Percentiles rank a stretch among this genome's conserved stretches.
phyloP scores from a whole-genome alignment of 2,113 vertebrate species.

The Plestiodon gilberti region DNA sequence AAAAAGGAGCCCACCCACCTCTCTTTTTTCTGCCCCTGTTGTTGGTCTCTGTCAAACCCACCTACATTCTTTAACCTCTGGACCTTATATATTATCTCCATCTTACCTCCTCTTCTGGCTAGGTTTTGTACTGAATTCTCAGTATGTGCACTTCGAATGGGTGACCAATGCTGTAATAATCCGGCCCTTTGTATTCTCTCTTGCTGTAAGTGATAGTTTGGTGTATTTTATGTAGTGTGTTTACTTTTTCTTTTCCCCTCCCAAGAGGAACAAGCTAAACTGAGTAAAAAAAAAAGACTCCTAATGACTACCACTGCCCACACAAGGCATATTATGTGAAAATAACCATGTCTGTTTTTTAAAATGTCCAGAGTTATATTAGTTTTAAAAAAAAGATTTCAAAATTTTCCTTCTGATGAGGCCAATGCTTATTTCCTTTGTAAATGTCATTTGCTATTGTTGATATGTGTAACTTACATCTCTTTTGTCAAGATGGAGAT shows the following conservation, averaged over 20 bases:
- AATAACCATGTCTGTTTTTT: constrained; percentile 4
- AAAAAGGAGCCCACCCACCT: neutral
- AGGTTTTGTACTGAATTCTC: neutral
- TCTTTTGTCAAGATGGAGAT: neutral
- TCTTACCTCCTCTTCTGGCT: neutral
- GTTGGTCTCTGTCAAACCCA: neutral
- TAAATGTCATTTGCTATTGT: neutral
- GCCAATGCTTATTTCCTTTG: neutral
- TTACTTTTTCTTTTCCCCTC: neutral
- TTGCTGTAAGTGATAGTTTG: constrained; percentile 12
- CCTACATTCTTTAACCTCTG: constrained; percentile 8
- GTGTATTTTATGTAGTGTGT: neutral
- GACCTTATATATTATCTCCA: neutral
- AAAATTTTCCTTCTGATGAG: neutral
- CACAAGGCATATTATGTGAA: neutral
- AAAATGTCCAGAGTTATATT: neutral
- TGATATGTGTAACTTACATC: neutral
- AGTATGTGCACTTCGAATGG: neutral
- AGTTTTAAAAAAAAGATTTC: neutral
- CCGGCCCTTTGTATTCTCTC: neutral
- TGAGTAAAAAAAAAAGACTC: neutral
- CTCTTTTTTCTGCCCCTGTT: neutral
- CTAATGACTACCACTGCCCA: neutral
- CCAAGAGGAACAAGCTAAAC: neutral
- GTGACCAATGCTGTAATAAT: neutral